phyloP scores from a whole-genome alignment of 2,888 invertebrate species.

The Andrena haemorrhoa region DNA sequence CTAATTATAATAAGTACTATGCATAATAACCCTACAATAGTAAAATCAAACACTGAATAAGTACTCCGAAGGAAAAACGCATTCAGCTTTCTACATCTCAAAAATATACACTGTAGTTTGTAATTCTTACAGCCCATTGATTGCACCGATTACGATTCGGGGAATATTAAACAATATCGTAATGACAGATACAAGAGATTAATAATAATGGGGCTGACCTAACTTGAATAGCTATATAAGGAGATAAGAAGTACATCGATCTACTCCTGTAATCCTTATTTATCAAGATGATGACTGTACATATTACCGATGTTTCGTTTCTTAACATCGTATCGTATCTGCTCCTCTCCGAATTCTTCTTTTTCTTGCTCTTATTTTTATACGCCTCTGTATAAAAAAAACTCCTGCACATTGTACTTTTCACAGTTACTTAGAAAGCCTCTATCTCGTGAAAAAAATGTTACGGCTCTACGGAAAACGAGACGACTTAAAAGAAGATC shows the following conservation, averaged over 20 bases:
- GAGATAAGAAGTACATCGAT: constrained; percentile 16
- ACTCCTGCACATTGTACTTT: constrained; percentile 38
- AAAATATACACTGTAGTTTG: constrained; percentile 1
- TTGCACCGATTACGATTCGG: constrained; percentile 11
- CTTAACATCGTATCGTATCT: constrained; percentile 8
- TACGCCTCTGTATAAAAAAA: constrained; percentile 28
- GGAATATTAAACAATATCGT: too few species aligned
- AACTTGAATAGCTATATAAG: constrained; percentile 11
- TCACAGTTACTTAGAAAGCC: constrained; percentile 25
- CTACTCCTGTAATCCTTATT: constrained; percentile 11
- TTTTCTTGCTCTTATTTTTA: constrained; percentile 16
- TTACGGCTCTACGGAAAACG: constrained; percentile 41
- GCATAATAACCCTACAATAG: constrained; percentile 1
- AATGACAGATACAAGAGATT: neutral
- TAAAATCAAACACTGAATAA: constrained; percentile 29
- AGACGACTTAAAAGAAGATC: constrained; percentile 85
- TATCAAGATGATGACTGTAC: constrained; percentile 23
- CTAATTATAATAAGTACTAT: constrained; percentile 41
- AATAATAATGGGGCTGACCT: constrained; percentile 14
- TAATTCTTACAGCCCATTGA: constrained; percentile 23
- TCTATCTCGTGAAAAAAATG: constrained; percentile 46
- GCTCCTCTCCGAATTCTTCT: constrained; percentile 5
- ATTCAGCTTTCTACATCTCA: neutral
- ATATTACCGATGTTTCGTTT: constrained; percentile 17
- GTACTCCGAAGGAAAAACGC: constrained; percentile 17